Conservation (phyloP, 1,140 invertebrate species). For the Cherax quadricarinatus region DNA sequence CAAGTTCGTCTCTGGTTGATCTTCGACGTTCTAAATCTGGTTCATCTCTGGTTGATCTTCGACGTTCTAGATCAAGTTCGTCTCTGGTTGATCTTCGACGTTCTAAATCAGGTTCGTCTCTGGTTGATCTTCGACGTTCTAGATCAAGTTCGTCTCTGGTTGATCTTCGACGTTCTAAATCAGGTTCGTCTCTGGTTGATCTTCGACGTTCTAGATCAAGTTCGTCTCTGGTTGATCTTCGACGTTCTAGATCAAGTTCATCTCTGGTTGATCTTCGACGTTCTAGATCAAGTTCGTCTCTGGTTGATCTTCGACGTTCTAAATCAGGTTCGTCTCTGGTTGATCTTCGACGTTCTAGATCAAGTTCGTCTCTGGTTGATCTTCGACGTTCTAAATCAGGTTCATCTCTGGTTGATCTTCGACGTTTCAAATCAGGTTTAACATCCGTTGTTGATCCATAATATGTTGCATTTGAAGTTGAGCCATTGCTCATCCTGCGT, state of each 20-base stretch:
- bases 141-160: background rate
- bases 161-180: background rate
- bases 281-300: background rate
- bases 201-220: background rate
- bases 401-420: background rate
- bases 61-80: background rate
- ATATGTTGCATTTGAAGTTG: background rate
- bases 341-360: background rate
- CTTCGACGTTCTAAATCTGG: background rate
- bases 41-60: background rate
- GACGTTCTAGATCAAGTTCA: background rate
- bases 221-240: conserved; percentile 16
- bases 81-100: conserved; percentile 6
- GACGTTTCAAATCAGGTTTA: background rate
- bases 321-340: background rate
- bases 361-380: background rate
- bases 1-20: conserved; percentile 7
- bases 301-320: background rate
- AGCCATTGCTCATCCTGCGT: background rate
- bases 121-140: conserved; percentile 22
- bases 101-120: background rate
- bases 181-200: conserved; percentile 3
- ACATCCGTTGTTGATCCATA: background rate
- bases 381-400: background rate
- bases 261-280: conserved; percentile 1